These are phyloP conservation scores for Astreopora myriophthalma DNA, from an alignment of 64 coral and sea anemone genomes.

Conservation along the genomic window DNA sequence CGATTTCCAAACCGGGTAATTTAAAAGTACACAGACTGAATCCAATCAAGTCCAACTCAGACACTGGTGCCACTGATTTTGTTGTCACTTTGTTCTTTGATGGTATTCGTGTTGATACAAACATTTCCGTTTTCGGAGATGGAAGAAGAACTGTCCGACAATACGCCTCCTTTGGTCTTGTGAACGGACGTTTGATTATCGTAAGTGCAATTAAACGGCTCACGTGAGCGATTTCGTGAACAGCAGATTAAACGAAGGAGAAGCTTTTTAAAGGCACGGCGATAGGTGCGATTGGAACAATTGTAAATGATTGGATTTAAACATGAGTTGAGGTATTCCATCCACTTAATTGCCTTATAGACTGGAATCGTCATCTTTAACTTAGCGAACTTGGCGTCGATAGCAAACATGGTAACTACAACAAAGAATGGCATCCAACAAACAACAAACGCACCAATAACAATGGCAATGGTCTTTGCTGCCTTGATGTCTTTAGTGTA, in stretches of 20 bases:
- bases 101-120: neutral
- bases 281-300: slow-evolving; percentile 76
- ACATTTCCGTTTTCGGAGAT: slow-evolving; percentile 41
- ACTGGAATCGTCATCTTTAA: neutral
- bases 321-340: slow-evolving; percentile 85
- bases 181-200: neutral
- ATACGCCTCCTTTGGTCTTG: neutral
- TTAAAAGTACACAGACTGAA: no score
- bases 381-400: neutral
- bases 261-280: slow-evolving; percentile 72
- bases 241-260: slow-evolving; percentile 18
- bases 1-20: no score
- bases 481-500: slow-evolving; percentile 87
- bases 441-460: slow-evolving; percentile 83
- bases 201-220: neutral
- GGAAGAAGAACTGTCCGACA: slow-evolving; percentile 23
- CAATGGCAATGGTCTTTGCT: slow-evolving; percentile 90
- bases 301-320: slow-evolving; percentile 94
- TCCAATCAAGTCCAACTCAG: no score
- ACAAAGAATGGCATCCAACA: slow-evolving; percentile 89
- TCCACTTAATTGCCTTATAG: slow-evolving; percentile 79
- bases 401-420: slow-evolving; percentile 55
- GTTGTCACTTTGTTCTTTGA: neutral
- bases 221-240: neutral
- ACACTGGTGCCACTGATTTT: neutral